Conservation (phyloP, 2,113 vertebrate genomes). For the Beaufortia kweichowensis region DNA sequence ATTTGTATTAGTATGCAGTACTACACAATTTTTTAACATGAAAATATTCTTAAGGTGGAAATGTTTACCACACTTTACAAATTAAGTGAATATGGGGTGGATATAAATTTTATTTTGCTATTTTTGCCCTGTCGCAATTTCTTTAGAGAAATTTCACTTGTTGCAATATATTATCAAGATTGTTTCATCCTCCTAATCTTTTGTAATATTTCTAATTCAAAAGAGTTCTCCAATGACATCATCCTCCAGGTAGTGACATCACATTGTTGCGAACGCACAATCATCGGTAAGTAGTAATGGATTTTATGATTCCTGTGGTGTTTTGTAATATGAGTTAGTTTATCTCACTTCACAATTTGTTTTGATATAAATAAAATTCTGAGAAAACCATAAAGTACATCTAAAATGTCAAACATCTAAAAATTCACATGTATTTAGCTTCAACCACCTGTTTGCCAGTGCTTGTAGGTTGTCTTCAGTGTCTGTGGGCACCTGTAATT, state of each 20-base stretch:
- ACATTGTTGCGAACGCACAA: neutral
- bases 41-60: too few species aligned
- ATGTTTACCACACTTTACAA: too few species aligned
- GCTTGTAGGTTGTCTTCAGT: constrained; percentile 10
- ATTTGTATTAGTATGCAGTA: too few species aligned
- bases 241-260: constrained; percentile 2
- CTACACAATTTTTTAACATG: too few species aligned
- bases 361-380: neutral
- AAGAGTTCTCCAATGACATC: neutral
- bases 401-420: neutral
- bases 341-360: too few species aligned
- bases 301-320: too few species aligned
- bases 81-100: too few species aligned
- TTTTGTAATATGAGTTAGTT: neutral
- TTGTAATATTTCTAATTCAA: neutral
- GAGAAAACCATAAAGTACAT: neutral
- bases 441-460: constrained; percentile 19
- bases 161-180: too few species aligned
- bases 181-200: neutral
- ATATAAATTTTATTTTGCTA: too few species aligned
- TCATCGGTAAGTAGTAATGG: neutral
- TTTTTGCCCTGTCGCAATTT: neutral
- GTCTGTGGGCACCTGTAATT: constrained; percentile 54
- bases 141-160: neutral
- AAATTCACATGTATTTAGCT: neutral